Base-by-base conservation (phyloP, 2,888 invertebrate genomes). In the Leptinotarsa tumamoca region DNA sequence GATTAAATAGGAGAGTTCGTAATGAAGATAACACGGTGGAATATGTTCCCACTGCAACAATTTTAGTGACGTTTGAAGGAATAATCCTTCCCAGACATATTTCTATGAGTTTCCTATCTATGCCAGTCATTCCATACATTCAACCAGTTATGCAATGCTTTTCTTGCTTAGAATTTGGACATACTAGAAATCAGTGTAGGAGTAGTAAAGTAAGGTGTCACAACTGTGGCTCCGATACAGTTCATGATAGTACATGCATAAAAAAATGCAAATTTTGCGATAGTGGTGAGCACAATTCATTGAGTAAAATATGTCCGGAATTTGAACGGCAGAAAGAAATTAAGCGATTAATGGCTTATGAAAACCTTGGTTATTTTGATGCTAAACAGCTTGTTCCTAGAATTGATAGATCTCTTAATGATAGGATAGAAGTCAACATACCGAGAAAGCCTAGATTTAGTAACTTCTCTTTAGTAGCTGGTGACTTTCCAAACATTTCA, bases 141-240 rank as follows among this genome's bases (percentile, higher is more conserved):
- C 18, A 54, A 23, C 73, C 73, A 7, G 58, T 72, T 18, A 75
- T 43, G 10, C 67, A 66, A 72, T 72, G 71, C n/a, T 71, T 23
- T 17, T 33, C 23, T 15, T 75, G 75, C 58, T 49, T 75, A 17
- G 5, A 14, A 13, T 75, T 54, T 67, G 75, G 75, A 3, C 68
- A 72, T 14, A 72, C 63, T 14, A 71, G 68, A 51, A 67, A 71
- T 0, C 75, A 75, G 54, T 75, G 75, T 49, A 68, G 18, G 33
- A 23, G 70, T 18, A 74, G 63, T 51, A 21, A 4, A 4, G 51
- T 51, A 3, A 67, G 51, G 15, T 61, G 58, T 21, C 23, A 21
- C 51, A 50, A 50, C n/a, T 67, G 67, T 51, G 18, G 17, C 7
- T 7, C 7, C 15, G n/a, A 23, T 61, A 13, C 13, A 51, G 51